Conservation (phyloP, 1,140 invertebrate species). For the Helicoverpa armigera region DNA sequence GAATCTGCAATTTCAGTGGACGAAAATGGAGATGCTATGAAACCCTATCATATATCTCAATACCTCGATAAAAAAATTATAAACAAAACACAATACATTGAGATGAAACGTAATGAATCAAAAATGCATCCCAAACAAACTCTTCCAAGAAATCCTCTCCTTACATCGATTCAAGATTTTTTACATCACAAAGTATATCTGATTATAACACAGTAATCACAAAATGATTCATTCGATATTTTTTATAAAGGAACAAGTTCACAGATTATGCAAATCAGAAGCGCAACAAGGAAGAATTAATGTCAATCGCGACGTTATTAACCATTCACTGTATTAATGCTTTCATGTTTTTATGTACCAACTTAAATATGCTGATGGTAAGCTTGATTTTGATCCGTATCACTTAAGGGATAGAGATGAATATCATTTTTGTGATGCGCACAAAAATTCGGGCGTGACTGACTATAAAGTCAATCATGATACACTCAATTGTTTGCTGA, state of each 20-base stretch:
- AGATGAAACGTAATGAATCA: not conserved
- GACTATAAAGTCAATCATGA: constrained; percentile 61
- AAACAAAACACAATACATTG: too few relatives aligned
- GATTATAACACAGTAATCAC: constrained; percentile 17
- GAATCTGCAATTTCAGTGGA: too few relatives aligned
- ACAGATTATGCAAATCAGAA: constrained; percentile 75
- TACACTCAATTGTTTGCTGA: constrained; percentile 62
- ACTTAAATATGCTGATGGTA: constrained; percentile 18
- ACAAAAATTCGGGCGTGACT: constrained; percentile 43
- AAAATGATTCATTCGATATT: constrained; percentile 47
- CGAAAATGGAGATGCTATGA: too few relatives aligned
- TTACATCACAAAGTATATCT: constrained; percentile 10
- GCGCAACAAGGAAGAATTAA: constrained; percentile 64
- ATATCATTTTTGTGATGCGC: not conserved
- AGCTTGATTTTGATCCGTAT: constrained; percentile 43
- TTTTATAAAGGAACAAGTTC: constrained; percentile 59
- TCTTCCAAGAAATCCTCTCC: not conserved
- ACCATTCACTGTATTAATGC: constrained; percentile 57
- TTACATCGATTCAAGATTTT: constrained; percentile 7
- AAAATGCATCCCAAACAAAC: not conserved
- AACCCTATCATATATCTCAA: too few relatives aligned
- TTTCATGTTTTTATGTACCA: constrained; percentile 49
- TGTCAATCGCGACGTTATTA: constrained; percentile 65
- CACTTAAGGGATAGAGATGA: constrained; percentile 30
- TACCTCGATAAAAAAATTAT: too few relatives aligned